Percentiles rank a stretch among this genome's conserved stretches.
phyloP scores from a whole-genome alignment of 2,113 vertebrate species.

The Chionomys nivalis region DNA sequence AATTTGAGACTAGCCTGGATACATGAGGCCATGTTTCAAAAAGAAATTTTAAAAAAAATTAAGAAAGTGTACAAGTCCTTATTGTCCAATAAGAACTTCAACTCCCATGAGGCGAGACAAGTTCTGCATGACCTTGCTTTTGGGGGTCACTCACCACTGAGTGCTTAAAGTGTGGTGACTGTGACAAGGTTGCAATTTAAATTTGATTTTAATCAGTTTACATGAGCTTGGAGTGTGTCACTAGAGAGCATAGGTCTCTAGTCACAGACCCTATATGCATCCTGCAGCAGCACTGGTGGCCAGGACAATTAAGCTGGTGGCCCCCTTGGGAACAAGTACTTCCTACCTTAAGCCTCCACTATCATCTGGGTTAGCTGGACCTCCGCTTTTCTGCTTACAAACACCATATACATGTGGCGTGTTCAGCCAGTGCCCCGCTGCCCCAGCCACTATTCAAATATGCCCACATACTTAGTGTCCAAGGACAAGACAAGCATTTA shows the following conservation, averaged over 20 bases:
- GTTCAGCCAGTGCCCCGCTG: neutral
- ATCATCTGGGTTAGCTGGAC: rapidly evolving
- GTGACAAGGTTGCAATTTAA: neutral
- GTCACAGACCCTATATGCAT: neutral
- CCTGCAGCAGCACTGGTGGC: too few relatives aligned
- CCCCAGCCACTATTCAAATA: neutral
- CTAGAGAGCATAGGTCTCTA: neutral
- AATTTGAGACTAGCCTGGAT: neutral
- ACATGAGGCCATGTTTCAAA: neutral
- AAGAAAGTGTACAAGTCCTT: neutral
- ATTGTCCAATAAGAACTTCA: neutral
- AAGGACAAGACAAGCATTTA: neutral
- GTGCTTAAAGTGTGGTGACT: neutral
- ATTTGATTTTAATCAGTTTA: neutral
- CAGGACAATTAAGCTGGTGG: neutral
- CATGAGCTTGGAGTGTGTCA: neutral
- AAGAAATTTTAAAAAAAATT: neutral
- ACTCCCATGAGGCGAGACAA: neutral
- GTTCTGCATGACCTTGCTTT: neutral
- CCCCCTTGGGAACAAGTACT: neutral
- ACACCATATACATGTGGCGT: rapidly evolving
- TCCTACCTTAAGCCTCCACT: neutral
- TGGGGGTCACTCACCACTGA: neutral
- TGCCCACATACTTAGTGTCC: neutral
- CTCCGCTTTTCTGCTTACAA: neutral